Evolutionary conservation across 2,113 vertebrate genomes (phyloP).

Genomic region (Blennius ocellaris): DNA sequence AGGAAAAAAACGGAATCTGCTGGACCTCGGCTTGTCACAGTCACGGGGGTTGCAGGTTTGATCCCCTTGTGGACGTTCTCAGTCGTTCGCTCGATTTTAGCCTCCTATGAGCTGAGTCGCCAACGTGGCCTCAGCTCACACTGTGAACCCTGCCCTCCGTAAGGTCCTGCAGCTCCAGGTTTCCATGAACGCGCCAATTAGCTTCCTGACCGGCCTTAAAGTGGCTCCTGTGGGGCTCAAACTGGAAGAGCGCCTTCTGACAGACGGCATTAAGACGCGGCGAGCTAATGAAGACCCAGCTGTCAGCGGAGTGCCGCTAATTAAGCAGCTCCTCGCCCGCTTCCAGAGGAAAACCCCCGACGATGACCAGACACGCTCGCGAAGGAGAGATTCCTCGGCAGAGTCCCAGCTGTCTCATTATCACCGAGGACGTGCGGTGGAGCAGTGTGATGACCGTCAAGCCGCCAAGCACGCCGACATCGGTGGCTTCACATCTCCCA

Average conservation of each 20-base stretch:
- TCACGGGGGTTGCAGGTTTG: too few relatives aligned
- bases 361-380: background rate
- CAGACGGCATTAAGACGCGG: background rate
- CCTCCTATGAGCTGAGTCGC: too few relatives aligned
- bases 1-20: background rate
- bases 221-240: background rate
- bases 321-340: background rate
- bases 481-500: too few relatives aligned
- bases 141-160: background rate
- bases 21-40: background rate
- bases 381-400: background rate
- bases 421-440: background rate
- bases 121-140: background rate
- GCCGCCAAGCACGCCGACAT: too few relatives aligned
- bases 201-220: background rate
- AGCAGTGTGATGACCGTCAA: too few relatives aligned
- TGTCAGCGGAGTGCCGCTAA: constrained; percentile 12
- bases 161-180: background rate
- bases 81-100: background rate
- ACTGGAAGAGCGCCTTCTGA: constrained; percentile 3
- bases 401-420: constrained; percentile 21
- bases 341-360: background rate
- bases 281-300: constrained; percentile 41
- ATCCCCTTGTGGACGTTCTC: background rate
- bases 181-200: constrained; percentile 27